Percentiles rank a stretch among this genome's conserved stretches.
phyloP scores from a whole-genome alignment of 37 sponge, comb jelly and placozoan genomes.

The Aphrocallistes beatrix region DNA sequence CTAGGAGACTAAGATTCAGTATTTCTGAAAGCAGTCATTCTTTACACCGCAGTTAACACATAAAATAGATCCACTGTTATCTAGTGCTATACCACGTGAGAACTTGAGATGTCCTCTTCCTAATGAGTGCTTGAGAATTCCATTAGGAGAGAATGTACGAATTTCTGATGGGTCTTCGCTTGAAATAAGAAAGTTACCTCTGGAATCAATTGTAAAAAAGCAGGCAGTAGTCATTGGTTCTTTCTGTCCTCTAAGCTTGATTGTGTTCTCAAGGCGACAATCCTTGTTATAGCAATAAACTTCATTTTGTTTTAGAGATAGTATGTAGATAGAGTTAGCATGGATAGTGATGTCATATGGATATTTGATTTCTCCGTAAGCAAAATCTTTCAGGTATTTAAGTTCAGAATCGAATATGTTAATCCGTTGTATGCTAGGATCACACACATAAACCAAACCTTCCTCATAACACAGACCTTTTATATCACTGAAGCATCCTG shows the following conservation, averaged over 20 bases:
- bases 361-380: not conserved
- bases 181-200: not conserved
- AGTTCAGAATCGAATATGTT: not conserved
- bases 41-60: not conserved
- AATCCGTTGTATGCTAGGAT: slow-evolving; percentile 7
- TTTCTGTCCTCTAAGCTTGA: not conserved
- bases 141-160: not conserved
- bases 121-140: not conserved
- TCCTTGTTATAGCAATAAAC: slow-evolving; percentile 5
- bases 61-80: not conserved
- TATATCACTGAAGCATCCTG: not conserved
- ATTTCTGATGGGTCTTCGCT: not conserved
- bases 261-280: not conserved
- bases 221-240: not conserved
- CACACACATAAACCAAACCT: not conserved
- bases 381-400: not conserved
- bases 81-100: not conserved
- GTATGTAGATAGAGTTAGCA: not conserved
- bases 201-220: not conserved
- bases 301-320: not conserved
- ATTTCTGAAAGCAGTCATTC: slow-evolving; percentile 2
- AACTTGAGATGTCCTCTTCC: not conserved
- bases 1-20: no score
- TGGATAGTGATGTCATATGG: not conserved
- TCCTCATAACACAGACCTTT: not conserved